Percentiles rank a stretch among this genome's conserved stretches.
Conservation (phyloP, 92 coral and sea anemone species). For the Siderastrea siderea region DNA sequence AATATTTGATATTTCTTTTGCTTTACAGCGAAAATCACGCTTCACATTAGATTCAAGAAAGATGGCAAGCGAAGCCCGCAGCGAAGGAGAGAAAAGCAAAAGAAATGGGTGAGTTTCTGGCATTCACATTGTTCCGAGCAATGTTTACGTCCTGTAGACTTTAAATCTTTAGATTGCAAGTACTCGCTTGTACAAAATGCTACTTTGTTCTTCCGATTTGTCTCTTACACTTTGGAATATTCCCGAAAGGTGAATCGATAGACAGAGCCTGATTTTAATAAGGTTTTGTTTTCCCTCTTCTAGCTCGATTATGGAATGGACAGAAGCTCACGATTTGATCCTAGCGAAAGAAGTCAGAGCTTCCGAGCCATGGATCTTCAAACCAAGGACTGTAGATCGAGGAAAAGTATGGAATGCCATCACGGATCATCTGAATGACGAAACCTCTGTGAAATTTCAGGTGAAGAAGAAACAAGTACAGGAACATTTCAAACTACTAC, state of each 20-base stretch:
- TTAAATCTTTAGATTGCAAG: too few relatives aligned
- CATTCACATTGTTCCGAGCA: background rate
- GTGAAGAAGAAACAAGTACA: too few relatives aligned
- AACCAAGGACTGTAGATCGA: too few relatives aligned
- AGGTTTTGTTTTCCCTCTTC: constrained; percentile 7
- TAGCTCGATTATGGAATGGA: constrained; percentile 1
- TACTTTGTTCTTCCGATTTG: background rate
- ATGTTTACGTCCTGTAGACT: background rate
- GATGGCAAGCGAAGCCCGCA: constrained; percentile 20
- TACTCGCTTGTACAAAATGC: too few relatives aligned
- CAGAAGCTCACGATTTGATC: background rate
- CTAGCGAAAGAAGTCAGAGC: background rate
- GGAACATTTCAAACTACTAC: too few relatives aligned
- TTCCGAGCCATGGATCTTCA: too few relatives aligned
- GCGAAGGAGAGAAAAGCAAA: constrained; percentile 27
- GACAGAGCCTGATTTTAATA: background rate
- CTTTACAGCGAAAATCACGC: constrained; percentile 22
- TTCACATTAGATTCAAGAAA: constrained; percentile 13
- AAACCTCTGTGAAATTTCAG: too few relatives aligned
- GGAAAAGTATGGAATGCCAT: too few relatives aligned
- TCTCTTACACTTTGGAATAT: background rate
- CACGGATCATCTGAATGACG: too few relatives aligned
- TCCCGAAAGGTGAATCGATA: background rate
- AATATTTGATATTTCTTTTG: constrained; percentile 32
- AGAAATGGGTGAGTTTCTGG: constrained; percentile 28